These are phyloP conservation scores for Microdon myrmicae DNA, from an alignment of 2,888 invertebrate species.

Conservation along the genomic window DNA sequence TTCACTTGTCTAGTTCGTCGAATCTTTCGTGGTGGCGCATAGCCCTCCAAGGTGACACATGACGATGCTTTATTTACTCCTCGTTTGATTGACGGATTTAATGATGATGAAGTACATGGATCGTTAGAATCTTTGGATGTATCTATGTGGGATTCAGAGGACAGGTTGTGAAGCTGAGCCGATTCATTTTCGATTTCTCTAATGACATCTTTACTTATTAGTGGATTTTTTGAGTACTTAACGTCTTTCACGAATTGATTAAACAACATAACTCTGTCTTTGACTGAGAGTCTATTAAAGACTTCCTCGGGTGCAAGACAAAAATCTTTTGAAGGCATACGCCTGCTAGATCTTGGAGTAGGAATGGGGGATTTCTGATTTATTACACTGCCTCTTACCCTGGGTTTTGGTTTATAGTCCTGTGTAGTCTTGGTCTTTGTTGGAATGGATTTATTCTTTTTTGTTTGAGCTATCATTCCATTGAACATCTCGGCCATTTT, in stretches of 20 bases:
- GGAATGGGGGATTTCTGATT: slow-evolving; percentile 9
- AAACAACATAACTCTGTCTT: slow-evolving; percentile 61
- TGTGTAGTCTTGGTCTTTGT: slow-evolving; percentile 12
- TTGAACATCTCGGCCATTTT: slow-evolving; percentile 63
- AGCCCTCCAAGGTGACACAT: slow-evolving; percentile 57
- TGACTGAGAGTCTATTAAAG: slow-evolving; percentile 61
- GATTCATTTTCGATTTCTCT: slow-evolving; percentile 58
- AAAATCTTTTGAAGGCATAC: slow-evolving; percentile 23
- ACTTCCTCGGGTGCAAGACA: slow-evolving; percentile 61
- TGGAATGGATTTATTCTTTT: slow-evolving; percentile 54
- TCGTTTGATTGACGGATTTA: slow-evolving; percentile 55
- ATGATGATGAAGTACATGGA: too few relatives aligned
- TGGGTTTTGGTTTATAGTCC: not conserved
- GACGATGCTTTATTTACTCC: slow-evolving; percentile 44
- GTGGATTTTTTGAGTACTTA: not conserved
- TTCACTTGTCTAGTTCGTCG: slow-evolving; percentile 60
- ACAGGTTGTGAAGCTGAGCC: too few relatives aligned
- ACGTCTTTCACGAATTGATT: slow-evolving; percentile 61
- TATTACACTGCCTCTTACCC: not conserved
- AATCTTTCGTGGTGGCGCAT: slow-evolving; percentile 59
- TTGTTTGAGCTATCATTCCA: slow-evolving; percentile 58
- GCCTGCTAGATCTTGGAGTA: slow-evolving; percentile 14
- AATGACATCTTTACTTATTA: slow-evolving; percentile 55
- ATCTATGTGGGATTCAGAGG: too few relatives aligned
- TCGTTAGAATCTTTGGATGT: too few relatives aligned